phyloP scores from a whole-genome alignment of 2,797 vertebrate genomes.

The Garrulus glandarius region DNA sequence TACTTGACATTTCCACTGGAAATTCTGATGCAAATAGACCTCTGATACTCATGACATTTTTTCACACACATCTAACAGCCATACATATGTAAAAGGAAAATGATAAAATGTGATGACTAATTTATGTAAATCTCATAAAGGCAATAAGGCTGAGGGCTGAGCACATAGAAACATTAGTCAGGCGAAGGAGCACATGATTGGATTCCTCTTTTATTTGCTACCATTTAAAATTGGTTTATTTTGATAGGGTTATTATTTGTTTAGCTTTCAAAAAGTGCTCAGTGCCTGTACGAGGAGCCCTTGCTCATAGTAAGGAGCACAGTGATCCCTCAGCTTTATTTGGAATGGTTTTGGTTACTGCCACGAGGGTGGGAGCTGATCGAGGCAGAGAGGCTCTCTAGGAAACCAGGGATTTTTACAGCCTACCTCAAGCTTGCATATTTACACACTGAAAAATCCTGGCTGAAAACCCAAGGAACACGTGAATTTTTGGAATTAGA shows the following conservation, averaged over 20 bases:
- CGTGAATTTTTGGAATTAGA: neutral
- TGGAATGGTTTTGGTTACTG: neutral
- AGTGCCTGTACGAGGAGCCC: neutral
- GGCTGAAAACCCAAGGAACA: neutral
- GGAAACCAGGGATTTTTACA: neutral
- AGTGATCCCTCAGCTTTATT: neutral
- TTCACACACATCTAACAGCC: constrained; percentile 46
- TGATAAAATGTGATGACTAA: constrained; percentile 68
- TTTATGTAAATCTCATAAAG: constrained; percentile 69
- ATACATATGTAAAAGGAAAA: constrained; percentile 68
- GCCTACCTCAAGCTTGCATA: neutral
- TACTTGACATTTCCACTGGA: constrained; percentile 81
- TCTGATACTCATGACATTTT: constrained; percentile 64
- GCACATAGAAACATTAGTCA: constrained; percentile 20
- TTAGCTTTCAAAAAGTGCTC: neutral
- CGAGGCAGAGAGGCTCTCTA: neutral
- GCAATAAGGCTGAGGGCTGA: constrained; percentile 21
- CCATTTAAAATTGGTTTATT: neutral
- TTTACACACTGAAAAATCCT: neutral
- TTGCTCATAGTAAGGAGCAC: neutral
- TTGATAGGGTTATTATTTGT: neutral
- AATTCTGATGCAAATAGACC: constrained; percentile 78
- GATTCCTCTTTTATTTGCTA: neutral
- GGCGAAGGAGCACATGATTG: neutral
- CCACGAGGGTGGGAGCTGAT: neutral